Evolutionary conservation across 2,888 invertebrate genomes (phyloP).

Genomic region (Dryomyza anilis): DNA sequence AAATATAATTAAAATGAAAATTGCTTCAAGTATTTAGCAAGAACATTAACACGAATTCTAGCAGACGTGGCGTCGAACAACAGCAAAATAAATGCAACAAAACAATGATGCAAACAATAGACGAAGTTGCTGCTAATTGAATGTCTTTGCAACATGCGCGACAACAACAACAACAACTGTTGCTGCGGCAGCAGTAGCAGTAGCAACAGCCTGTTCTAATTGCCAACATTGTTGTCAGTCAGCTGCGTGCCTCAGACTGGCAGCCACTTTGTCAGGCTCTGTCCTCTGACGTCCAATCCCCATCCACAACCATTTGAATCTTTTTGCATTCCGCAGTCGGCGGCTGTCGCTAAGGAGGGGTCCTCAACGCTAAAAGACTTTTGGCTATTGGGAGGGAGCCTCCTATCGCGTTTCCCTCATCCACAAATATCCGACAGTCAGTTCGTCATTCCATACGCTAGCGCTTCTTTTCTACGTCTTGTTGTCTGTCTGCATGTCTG

Average conservation of each 20-base stretch:
- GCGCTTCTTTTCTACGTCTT: no score
- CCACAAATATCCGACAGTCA: no score
- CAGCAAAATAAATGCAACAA: no score
- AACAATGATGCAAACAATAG: neutral
- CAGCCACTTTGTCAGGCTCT: conserved; percentile 35
- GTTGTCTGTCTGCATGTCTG: neutral
- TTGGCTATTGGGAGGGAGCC: no score
- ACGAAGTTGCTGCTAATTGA: neutral
- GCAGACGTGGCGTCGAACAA: no score
- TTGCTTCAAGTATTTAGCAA: no score
- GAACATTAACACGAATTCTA: no score
- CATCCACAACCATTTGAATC: no score
- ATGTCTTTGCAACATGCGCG: neutral
- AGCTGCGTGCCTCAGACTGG: neutral
- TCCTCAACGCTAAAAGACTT: conserved; percentile 38
- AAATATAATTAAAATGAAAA: no score
- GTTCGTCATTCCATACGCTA: no score
- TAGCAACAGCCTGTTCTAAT: conserved; percentile 2
- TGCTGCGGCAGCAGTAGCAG: neutral
- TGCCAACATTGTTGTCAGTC: conserved; percentile 29
- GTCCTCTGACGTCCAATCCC: no score
- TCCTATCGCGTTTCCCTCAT: no score
- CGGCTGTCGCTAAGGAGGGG: conserved; percentile 42
- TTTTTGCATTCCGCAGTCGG: neutral
- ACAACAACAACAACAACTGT: neutral